phyloP scores from a whole-genome alignment of 2,113 vertebrate species.

The Pycnonotus jocosus region DNA sequence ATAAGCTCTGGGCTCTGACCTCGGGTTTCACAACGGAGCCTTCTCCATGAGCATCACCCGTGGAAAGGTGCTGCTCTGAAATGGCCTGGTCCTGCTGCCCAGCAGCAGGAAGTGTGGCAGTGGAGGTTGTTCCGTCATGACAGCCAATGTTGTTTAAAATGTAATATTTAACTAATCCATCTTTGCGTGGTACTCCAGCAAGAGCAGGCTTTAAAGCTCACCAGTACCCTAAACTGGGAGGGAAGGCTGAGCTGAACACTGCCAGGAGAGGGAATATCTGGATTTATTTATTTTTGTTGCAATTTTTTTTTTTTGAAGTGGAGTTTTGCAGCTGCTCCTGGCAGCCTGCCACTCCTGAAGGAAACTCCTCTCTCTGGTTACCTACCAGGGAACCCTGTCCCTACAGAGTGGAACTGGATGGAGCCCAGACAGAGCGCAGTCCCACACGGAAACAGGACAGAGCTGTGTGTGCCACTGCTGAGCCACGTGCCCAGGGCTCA shows the following conservation, averaged over 20 bases:
- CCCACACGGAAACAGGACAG: rapidly evolving
- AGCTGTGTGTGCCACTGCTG: rapidly evolving
- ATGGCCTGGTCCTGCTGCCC: not conserved
- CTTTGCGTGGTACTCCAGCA: not conserved
- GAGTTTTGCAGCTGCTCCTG: constrained; percentile 45
- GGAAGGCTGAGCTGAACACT: not conserved
- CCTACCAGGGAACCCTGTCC: constrained; percentile 34
- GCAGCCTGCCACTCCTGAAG: constrained; percentile 41
- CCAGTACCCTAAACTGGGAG: not conserved
- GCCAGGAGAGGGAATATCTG: not conserved
- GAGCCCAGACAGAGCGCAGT: not conserved
- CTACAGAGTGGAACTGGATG: not conserved
- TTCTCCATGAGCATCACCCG: not conserved
- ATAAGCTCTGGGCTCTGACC: constrained; percentile 68
- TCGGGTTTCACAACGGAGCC: not conserved
- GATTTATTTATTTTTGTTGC: not conserved
- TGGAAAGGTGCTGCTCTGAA: not conserved
- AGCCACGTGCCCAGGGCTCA: not conserved
- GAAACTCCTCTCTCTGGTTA: constrained; percentile 51
- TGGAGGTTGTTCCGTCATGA: rapidly evolving
- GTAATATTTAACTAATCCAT: not conserved
- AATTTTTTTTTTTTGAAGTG: not conserved
- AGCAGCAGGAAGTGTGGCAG: not conserved
- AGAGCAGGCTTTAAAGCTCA: not conserved
- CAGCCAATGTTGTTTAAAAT: not conserved